phyloP scores from a whole-genome alignment of 2,113 vertebrate genomes.

The Cyanoramphus novaezelandiae region DNA sequence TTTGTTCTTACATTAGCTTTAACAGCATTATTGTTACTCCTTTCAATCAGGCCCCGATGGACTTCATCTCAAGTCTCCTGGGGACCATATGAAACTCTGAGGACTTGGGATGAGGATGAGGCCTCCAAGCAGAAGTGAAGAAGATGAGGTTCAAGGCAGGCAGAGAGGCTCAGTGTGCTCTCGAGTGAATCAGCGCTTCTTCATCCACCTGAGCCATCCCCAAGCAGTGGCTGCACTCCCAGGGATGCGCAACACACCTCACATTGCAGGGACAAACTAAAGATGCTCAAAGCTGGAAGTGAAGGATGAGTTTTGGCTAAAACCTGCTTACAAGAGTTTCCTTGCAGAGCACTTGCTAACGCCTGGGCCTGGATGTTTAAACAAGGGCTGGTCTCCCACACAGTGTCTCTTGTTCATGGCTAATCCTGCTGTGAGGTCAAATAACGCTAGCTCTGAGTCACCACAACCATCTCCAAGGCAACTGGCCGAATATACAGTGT shows the following conservation, averaged over 20 bases:
- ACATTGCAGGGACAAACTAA: not conserved
- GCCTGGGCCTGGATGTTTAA: not conserved
- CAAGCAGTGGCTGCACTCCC: accelerated
- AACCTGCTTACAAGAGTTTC: not conserved
- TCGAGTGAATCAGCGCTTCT: not conserved
- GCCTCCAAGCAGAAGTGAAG: not conserved
- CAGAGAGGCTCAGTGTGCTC: not conserved
- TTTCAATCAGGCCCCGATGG: not conserved
- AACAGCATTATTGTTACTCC: not conserved
- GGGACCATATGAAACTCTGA: not conserved
- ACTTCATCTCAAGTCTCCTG: not conserved
- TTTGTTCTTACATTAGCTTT: not conserved
- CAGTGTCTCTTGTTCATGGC: not conserved
- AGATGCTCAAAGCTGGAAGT: not conserved
- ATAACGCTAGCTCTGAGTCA: constrained; percentile 40
- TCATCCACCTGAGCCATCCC: not conserved
- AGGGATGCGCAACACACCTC: not conserved
- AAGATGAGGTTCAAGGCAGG: not conserved
- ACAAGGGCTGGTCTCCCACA: constrained; percentile 35
- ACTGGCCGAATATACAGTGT: not conserved
- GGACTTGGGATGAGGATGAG: not conserved
- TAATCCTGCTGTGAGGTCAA: constrained; percentile 41
- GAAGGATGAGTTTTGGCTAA: not conserved
- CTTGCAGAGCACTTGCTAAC: not conserved
- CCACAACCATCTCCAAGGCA: constrained; percentile 47